Percentiles rank a stretch among this genome's conserved stretches.
These are phyloP conservation scores for Sarcophaga peregrina DNA, from an alignment of 1,140 invertebrate species.

Conservation along the genomic window DNA sequence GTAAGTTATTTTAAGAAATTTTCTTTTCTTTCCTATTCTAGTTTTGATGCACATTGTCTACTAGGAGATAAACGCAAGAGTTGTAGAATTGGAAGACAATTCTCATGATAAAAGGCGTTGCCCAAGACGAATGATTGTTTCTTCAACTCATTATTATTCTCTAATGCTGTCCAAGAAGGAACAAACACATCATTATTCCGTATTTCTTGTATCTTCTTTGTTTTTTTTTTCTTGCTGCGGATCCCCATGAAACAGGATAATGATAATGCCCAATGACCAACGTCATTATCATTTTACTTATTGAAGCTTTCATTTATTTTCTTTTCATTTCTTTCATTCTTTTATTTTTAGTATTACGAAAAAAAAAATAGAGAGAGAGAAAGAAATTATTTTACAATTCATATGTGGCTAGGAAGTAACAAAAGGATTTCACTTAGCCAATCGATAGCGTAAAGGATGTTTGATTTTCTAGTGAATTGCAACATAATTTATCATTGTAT, in stretches of 20 bases:
- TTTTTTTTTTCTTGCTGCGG: neutral
- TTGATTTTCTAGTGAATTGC: conserved; percentile 12
- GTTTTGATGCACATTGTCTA: conserved; percentile 16
- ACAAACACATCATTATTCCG: neutral
- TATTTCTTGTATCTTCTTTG: neutral
- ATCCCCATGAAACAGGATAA: too few species aligned
- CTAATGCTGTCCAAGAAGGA: neutral
- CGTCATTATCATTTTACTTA: too few species aligned
- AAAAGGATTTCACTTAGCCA: neutral
- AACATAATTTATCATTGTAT: conserved; percentile 37
- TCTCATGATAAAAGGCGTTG: conserved; percentile 33
- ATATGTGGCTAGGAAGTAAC: neutral
- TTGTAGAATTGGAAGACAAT: neutral
- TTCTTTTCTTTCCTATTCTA: neutral
- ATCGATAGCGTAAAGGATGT: neutral
- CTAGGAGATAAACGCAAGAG: neutral
- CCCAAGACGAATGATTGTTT: conserved; percentile 38
- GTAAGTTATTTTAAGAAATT: neutral
- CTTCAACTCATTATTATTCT: neutral
- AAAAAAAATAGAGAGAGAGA: neutral
- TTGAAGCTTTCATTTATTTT: too few species aligned
- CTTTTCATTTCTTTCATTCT: too few species aligned
- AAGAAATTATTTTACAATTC: neutral
- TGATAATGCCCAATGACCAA: too few species aligned
- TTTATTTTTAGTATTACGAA: neutral